Percentiles rank a stretch among this genome's conserved stretches.
Conservation (phyloP, 2,888 invertebrate species). For the Automeris io region DNA sequence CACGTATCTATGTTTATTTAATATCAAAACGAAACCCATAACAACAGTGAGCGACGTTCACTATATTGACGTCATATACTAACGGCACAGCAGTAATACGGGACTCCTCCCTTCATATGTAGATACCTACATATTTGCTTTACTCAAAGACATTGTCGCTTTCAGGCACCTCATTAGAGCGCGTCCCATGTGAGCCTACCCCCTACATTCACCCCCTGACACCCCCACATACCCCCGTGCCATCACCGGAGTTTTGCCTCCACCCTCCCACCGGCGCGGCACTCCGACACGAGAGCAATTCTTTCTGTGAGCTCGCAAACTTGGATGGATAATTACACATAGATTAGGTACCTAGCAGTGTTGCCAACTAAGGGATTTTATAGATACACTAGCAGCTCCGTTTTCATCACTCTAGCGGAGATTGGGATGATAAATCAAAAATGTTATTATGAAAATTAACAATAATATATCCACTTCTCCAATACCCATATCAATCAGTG, state of each 20-base stretch:
- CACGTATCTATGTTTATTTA: background rate
- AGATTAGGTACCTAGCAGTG: conserved; percentile 50
- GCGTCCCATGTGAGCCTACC: conserved; percentile 75
- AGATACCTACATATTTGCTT: conserved; percentile 75
- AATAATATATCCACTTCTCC: too few relatives aligned
- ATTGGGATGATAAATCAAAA: too few relatives aligned
- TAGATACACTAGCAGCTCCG: too few relatives aligned
- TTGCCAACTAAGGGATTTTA: background rate
- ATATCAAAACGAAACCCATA: background rate
- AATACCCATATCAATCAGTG: too few relatives aligned
- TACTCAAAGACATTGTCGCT: conserved; percentile 77
- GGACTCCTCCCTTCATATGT: conserved; percentile 61
- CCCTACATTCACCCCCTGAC: conserved; percentile 27
- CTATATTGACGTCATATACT: conserved; percentile 34
- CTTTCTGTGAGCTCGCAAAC: conserved; percentile 71
- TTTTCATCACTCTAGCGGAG: background rate
- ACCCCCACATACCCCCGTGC: conserved; percentile 28
- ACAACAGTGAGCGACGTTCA: conserved; percentile 16
- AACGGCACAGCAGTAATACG: conserved; percentile 31
- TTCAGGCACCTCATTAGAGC: conserved; percentile 78
- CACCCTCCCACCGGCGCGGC: conserved; percentile 32
- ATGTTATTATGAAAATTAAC: too few relatives aligned
- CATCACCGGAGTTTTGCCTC: conserved; percentile 25
- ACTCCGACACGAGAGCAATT: conserved; percentile 51
- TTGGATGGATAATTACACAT: conserved; percentile 72